Percentiles rank a stretch among this genome's conserved stretches.
Conservation (phyloP, 2,888 invertebrate genomes). For the Vandiemenella viatica region DNA sequence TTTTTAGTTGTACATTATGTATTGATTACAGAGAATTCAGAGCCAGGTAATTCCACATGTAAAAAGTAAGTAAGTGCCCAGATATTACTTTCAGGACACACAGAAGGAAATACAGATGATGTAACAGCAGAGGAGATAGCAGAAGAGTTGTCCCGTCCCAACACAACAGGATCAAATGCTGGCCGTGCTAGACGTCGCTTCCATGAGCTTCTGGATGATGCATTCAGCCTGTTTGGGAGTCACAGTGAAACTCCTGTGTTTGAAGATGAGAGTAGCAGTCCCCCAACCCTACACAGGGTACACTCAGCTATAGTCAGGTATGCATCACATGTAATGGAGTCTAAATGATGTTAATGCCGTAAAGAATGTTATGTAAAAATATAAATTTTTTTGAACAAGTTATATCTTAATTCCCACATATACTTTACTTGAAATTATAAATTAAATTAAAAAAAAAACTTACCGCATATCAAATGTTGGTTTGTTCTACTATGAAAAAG, state of each 20-base stretch:
- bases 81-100: neutral
- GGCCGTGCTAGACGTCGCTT: conserved; percentile 55
- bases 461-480: no score
- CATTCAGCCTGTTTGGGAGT: conserved; percentile 59
- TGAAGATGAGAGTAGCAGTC: conserved; percentile 11
- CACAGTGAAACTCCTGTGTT: conserved; percentile 28
- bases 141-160: conserved; percentile 2
- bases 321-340: neutral
- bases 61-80: neutral
- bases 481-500: no score
- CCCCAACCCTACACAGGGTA: conserved; percentile 15
- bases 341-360: no score
- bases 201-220: conserved; percentile 63
- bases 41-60: no score
- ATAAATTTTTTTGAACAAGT: no score
- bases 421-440: no score
- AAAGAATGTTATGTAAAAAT: no score
- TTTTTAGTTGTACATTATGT: no score
- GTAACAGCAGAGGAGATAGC: neutral
- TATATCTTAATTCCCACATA: neutral
- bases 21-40: no score
- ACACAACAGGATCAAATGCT: conserved; percentile 22
- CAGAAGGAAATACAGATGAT: conserved; percentile 1
- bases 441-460: no score
- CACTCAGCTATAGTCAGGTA: conserved; percentile 16